phyloP scores from a whole-genome alignment of 1,140 invertebrate species.

The Drosophila murphyi region DNA sequence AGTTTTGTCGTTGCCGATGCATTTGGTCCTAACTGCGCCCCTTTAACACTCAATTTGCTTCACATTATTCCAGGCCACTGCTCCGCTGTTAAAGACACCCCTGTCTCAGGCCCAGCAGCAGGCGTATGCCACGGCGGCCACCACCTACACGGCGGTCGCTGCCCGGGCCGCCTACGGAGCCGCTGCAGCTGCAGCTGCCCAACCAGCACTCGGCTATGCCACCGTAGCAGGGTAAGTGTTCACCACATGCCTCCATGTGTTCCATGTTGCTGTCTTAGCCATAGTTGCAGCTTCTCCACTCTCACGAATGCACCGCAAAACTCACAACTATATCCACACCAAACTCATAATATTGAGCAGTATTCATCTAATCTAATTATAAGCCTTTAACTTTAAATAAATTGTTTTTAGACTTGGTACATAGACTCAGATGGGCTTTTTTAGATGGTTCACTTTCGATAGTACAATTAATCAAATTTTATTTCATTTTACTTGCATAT shows the following conservation, averaged over 20 bases:
- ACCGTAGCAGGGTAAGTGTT: slow-evolving; percentile 84
- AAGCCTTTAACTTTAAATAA: slow-evolving; percentile 4
- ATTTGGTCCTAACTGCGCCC: slow-evolving; percentile 4
- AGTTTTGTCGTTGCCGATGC: slow-evolving; percentile 39
- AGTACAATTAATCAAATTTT: no score
- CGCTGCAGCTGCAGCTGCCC: slow-evolving; percentile 92
- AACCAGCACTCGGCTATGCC: slow-evolving; percentile 89
- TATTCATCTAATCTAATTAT: neutral
- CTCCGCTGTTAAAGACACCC: slow-evolving; percentile 89
- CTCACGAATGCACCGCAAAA: neutral
- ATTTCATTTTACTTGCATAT: no score
- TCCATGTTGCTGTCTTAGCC: slow-evolving; percentile 2
- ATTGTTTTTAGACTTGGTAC: neutral
- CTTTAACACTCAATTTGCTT: slow-evolving; percentile 84
- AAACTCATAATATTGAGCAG: neutral
- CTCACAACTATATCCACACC: slow-evolving; percentile 2
- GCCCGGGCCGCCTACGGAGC: slow-evolving; percentile 92
- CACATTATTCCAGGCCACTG: slow-evolving; percentile 87
- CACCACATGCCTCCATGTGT: neutral
- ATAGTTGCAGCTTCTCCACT: neutral
- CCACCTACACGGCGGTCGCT: slow-evolving; percentile 92
- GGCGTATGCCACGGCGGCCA: slow-evolving; percentile 88
- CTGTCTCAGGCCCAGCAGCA: slow-evolving; percentile 88
- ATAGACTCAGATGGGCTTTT: neutral
- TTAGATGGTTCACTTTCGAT: neutral